Conservation (phyloP, 2,888 invertebrate species). For the Auanema freiburgensis region DNA sequence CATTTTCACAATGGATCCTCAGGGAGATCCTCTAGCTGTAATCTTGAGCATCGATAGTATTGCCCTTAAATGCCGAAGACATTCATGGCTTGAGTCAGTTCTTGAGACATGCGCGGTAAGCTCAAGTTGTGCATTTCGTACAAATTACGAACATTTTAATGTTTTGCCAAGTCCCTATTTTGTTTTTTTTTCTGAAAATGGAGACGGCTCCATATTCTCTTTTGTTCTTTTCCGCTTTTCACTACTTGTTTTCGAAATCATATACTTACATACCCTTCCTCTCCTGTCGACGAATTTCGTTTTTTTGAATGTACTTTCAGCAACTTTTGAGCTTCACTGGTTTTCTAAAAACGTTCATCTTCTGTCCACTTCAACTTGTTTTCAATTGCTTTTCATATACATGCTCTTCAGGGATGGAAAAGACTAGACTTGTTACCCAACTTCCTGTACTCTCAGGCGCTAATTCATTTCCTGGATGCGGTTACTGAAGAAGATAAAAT, state of each 20-base stretch:
- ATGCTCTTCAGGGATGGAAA: slow-evolving; percentile 66
- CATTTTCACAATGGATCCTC: slow-evolving; percentile 78
- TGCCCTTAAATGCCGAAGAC: slow-evolving; percentile 77
- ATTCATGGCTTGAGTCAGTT: slow-evolving; percentile 73
- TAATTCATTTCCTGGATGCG: slow-evolving; percentile 71
- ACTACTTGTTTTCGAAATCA: too few species aligned
- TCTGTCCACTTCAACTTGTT: neutral
- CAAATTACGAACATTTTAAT: neutral
- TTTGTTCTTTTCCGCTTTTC: too few species aligned
- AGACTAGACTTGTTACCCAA: slow-evolving; percentile 83
- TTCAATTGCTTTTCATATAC: neutral
- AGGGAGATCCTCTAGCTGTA: slow-evolving; percentile 77
- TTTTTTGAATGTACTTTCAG: neutral
- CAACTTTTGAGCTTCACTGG: neutral
- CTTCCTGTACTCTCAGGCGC: slow-evolving; percentile 80
- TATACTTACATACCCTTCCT: neutral
- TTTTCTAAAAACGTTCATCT: neutral
- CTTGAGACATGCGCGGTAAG: slow-evolving; percentile 67
- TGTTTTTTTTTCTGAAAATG: neutral
- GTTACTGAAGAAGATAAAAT: slow-evolving; percentile 45
- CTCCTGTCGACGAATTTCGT: too few species aligned
- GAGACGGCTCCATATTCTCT: too few species aligned
- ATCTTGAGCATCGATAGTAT: slow-evolving; percentile 81
- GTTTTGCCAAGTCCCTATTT: neutral
- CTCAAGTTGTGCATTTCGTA: neutral